phyloP scores from a whole-genome alignment of 2,888 invertebrate genomes.

The Sinohyriopsis cumingii region DNA sequence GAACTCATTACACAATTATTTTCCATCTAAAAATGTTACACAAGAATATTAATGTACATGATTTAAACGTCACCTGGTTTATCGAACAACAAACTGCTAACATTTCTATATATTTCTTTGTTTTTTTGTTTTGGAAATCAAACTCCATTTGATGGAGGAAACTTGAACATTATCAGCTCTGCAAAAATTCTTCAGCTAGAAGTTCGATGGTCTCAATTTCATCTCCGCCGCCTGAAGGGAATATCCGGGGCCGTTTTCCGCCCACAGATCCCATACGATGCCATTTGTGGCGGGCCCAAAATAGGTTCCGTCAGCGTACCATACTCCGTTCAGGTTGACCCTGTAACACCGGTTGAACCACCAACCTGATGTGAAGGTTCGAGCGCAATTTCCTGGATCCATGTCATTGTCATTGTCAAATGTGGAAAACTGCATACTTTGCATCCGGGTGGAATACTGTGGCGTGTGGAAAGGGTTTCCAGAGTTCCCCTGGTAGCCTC shows the following conservation, averaged over 20 bases:
- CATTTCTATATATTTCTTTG: too few relatives aligned
- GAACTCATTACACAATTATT: too few relatives aligned
- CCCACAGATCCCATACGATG: constrained; percentile 37
- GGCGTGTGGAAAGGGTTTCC: constrained; percentile 37
- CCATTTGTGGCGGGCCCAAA: constrained; percentile 26
- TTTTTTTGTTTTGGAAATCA: too few relatives aligned
- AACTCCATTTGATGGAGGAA: too few relatives aligned
- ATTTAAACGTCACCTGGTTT: too few relatives aligned
- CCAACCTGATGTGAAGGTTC: constrained; percentile 34
- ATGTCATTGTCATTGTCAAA: constrained; percentile 39
- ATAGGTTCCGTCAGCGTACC: constrained; percentile 30
- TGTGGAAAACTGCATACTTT: constrained; percentile 38
- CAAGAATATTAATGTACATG: too few relatives aligned
- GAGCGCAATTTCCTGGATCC: constrained; percentile 32
- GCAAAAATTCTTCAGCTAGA: too few relatives aligned
- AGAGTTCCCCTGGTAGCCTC: constrained; percentile 28
- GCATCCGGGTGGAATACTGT: constrained; percentile 24
- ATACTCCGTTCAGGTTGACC: constrained; percentile 35
- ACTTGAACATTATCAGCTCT: too few relatives aligned
- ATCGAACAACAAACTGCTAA: too few relatives aligned
- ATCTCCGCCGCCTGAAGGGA: constrained; percentile 29
- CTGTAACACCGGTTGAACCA: constrained; percentile 39
- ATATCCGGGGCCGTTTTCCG: constrained; percentile 28
- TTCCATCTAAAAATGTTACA: too few relatives aligned
- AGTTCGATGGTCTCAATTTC: constrained; percentile 19